phyloP scores from a whole-genome alignment of 2,113 vertebrate genomes.

The Dermatemys mawii region DNA sequence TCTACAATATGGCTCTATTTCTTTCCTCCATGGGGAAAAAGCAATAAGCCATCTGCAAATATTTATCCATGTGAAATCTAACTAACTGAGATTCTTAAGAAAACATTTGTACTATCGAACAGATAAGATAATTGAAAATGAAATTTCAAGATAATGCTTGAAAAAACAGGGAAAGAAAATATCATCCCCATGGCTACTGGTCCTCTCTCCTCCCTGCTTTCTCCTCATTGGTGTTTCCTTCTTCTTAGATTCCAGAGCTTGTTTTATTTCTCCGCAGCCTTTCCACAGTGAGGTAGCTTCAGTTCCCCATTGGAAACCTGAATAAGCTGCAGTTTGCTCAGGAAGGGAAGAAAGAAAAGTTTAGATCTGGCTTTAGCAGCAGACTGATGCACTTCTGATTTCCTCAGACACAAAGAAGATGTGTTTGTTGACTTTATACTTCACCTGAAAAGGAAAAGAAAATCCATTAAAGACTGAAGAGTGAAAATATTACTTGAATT shows the following conservation, averaged over 20 bases:
- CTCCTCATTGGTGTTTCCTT: slow-evolving; percentile 20
- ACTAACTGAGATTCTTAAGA: slow-evolving; percentile 21
- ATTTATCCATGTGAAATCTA: slow-evolving; percentile 50
- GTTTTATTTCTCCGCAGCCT: slow-evolving; percentile 47
- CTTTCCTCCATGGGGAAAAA: not conserved
- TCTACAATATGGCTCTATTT: not conserved
- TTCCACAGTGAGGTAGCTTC: slow-evolving; percentile 2
- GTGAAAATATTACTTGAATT: slow-evolving; percentile 44
- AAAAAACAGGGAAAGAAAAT: slow-evolving; percentile 34
- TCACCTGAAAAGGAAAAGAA: slow-evolving; percentile 40
- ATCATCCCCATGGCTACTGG: slow-evolving; percentile 63
- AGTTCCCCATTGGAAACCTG: not conserved
- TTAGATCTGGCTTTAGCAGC: not conserved
- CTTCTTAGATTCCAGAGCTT: slow-evolving; percentile 60
- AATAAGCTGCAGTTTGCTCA: slow-evolving; percentile 16
- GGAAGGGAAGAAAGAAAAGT: slow-evolving; percentile 44
- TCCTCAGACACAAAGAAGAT: slow-evolving; percentile 27
- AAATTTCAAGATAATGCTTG: slow-evolving; percentile 49
- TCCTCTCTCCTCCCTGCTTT: slow-evolving; percentile 70
- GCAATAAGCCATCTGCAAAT: slow-evolving; percentile 55
- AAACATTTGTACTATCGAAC: slow-evolving; percentile 32
- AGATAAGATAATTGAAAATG: slow-evolving; percentile 59
- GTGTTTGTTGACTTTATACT: slow-evolving; percentile 34
- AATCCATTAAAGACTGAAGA: slow-evolving; percentile 29
- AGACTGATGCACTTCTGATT: slow-evolving; percentile 29